Base-by-base conservation (phyloP, 2,113 vertebrate genomes). In the Nesospiza acunhae region DNA sequence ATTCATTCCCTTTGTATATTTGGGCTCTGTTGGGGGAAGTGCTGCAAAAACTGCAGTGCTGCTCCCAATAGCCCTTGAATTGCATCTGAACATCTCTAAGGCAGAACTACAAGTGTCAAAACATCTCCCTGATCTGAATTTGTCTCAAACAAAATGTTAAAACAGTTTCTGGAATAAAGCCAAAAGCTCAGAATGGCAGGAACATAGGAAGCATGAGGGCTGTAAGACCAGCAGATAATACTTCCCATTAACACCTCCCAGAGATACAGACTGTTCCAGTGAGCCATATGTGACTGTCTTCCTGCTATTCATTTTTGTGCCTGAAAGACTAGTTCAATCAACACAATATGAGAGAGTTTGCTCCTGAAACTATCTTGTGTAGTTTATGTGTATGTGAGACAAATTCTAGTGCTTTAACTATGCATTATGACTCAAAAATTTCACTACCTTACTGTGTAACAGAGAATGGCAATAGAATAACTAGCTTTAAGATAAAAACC, bases 81-180 rank as follows among this genome's bases (percentile, higher is more conserved):
- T 82, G 24, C 1, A 0, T 49, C 31, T 91, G 75, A 93, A 63
- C 30, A 75, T 68, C 74, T 89, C 69, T 59, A 84, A 79, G 35
- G 50, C 82, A 93, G 79, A 92, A 58, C 26, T 88, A 59, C 35
- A 80, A 85, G 85, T 76, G 69, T 53, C 68, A 70, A 94, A 95
- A 69, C 23, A 58, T 58, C 68, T 83, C 55, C 49, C 64, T 77
- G 79, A 88, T 91, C 70, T 84, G 83, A 50, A 84, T 78, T 84
- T 83, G 30, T 90, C 50, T 74, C 4, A 4, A 92, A 93, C 22
- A 92, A 90, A 89, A 89, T 74, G 50, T 90, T 89, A 52, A 70
- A 91, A 83, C 46, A 60, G 13, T 78, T 94, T 92, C 90, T 84
- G 30, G 85, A 86, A 75, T 49, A 75, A 80, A 92, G 59, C 64